Evolutionary conservation across 1,140 invertebrate species (phyloP).

Genomic region (Drosophila bipectinata): DNA sequence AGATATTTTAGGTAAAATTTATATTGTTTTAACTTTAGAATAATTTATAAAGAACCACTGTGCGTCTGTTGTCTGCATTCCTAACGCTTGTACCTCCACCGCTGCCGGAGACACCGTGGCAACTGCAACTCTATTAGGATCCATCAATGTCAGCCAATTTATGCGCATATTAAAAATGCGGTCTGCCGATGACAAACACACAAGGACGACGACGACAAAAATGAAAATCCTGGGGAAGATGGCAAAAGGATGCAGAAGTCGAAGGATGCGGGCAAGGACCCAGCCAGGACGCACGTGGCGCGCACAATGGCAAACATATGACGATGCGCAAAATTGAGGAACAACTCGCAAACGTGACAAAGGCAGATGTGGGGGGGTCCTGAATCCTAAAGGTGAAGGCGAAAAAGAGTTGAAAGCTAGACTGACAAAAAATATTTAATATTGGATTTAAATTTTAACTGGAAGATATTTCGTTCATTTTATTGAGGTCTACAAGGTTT

Average conservation of each 20-base stretch:
- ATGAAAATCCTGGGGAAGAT: slow-evolving; percentile 14
- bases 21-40: neutral
- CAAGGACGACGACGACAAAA: slow-evolving; percentile 23
- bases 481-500: neutral
- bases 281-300: slow-evolving; percentile 46
- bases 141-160: slow-evolving; percentile 81
- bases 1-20: neutral
- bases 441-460: neutral
- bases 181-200: slow-evolving; percentile 77
- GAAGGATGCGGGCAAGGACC: slow-evolving; percentile 23
- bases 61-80: slow-evolving; percentile 2
- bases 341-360: slow-evolving; percentile 73
- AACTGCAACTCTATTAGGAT: slow-evolving; percentile 76
- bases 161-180: slow-evolving; percentile 82
- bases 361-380: slow-evolving; percentile 22
- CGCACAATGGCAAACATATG: slow-evolving; percentile 56
- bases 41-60: neutral
- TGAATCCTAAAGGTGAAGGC: slow-evolving; percentile 15
- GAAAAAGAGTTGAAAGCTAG: slow-evolving; percentile 11
- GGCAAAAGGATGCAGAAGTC: neutral
- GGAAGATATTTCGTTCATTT: neutral
- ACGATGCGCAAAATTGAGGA: slow-evolving; percentile 70
- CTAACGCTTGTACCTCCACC: slow-evolving; percentile 5
- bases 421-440: neutral
- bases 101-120: slow-evolving; percentile 33